These are phyloP conservation scores for Chrysochloris asiatica DNA, from an alignment of 2,113 vertebrate species.

Conservation along the genomic window DNA sequence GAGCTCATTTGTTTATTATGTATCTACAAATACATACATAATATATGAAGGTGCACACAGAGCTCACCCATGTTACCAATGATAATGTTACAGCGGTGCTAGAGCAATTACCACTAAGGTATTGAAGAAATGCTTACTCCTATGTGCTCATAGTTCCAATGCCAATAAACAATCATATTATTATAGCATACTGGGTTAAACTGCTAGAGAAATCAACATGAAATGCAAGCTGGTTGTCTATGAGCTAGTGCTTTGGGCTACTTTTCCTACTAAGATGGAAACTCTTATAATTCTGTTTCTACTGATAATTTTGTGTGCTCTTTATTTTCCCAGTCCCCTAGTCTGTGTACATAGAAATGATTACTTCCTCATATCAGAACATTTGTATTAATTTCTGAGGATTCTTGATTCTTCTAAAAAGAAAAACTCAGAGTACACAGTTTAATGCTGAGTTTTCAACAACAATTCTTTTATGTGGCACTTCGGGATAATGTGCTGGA, in stretches of 20 bases:
- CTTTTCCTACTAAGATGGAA: neutral
- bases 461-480: neutral
- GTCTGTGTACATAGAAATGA: neutral
- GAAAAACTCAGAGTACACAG: neutral
- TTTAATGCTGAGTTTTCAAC: neutral
- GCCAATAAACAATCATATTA: neutral
- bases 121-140: neutral
- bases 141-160: neutral
- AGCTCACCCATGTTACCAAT: neutral
- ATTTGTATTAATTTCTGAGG: conserved; percentile 2
- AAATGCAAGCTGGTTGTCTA: neutral
- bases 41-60: neutral
- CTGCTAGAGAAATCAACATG: neutral
- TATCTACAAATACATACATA: neutral
- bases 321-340: neutral
- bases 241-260: neutral
- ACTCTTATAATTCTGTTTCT: neutral
- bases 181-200: neutral
- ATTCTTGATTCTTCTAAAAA: neutral
- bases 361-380: neutral
- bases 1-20: neutral
- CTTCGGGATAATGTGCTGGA: too few species aligned
- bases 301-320: neutral
- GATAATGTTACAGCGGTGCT: neutral
- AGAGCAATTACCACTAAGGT: neutral